Evolutionary conservation across 1,140 invertebrate species (phyloP).

Genomic region (Ganaspis sp.): DNA sequence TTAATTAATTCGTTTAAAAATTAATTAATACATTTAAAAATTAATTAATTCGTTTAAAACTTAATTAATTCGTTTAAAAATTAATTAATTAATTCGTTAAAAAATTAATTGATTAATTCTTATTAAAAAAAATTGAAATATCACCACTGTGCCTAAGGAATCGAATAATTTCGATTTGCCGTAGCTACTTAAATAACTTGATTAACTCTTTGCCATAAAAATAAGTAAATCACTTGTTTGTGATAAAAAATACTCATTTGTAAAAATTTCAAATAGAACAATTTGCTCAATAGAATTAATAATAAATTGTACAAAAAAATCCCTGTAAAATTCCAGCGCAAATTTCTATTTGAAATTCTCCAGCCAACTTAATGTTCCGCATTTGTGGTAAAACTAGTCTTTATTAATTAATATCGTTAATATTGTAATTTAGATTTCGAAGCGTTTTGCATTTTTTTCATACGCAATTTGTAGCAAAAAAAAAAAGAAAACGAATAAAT

Average conservation of each 20-base stretch:
- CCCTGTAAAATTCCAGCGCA: neutral
- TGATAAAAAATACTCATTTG: constrained; percentile 1
- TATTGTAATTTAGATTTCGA: neutral
- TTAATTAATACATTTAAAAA: too few relatives aligned
- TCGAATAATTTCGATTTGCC: neutral
- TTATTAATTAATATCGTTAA: constrained; percentile 4
- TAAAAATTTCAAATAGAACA: constrained; percentile 22
- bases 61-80: too few relatives aligned
- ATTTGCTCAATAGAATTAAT: neutral
- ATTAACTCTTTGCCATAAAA: neutral
- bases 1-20: too few relatives aligned
- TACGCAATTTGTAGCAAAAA: constrained; percentile 2
- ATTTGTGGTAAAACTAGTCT: constrained; percentile 14
- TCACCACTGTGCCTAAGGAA: neutral
- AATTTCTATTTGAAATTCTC: constrained; percentile 36
- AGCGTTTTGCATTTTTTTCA: constrained; percentile 23
- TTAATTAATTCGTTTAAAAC: too few relatives aligned
- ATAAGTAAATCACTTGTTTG: neutral
- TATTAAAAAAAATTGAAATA: constrained; percentile 36
- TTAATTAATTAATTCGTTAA: too few relatives aligned
- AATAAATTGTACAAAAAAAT: neutral
- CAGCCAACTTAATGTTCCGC: neutral
- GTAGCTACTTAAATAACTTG: neutral
- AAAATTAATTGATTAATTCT: constrained; percentile 30
- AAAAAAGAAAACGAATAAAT: too few relatives aligned